Base-by-base conservation (phyloP, 2,113 vertebrate genomes). In the Aix galericulata region DNA sequence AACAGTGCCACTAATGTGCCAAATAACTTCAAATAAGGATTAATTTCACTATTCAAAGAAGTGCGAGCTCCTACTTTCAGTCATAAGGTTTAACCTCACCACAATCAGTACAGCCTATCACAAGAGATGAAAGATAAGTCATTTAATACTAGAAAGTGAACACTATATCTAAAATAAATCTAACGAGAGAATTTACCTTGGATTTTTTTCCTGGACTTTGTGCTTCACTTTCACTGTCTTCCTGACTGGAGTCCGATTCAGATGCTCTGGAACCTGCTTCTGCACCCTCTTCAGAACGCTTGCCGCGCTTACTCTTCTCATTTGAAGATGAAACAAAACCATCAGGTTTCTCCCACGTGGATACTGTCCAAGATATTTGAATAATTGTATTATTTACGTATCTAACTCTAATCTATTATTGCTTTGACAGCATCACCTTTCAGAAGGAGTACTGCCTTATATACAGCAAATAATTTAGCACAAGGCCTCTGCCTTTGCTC, bases 311-410 rank as follows among this genome's bases (percentile, higher is more conserved):
- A 67, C 56, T 69, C 50, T 89, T 94, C 64, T 96, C 81, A 52
- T 88, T 94, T 80, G 96, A 95, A 88, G 93, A 93, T 87, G 97
- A 96, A 84, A 97, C 85, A 95, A 98, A 98, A 50, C 97, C 98
- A 68, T 96, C 98, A 2, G 99, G 99, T 91, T 98, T 99, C 93
- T 99, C 99, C 99, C 99, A 99, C 8, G 97, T 99, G 83, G 99
- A 99, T 94, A 99, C 99, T 99, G 97, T 60, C 91, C 80, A 96
- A 97, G 31, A 97, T 27, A 98, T 97, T 94, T 93, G 92, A 94
- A 97, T n/a, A 95, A 75, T 13, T n/a, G 42, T 31, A 31, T 89
- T 95, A 96, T 75, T 96, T 90, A 92, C 12, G 56, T 91, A 77
- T 87, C 48, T 73, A 78, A 82, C 79, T 91, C 53, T 91, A 42